Evolutionary conservation across 2,888 invertebrate species (phyloP).

Genomic region (Harpalus rufipes): DNA sequence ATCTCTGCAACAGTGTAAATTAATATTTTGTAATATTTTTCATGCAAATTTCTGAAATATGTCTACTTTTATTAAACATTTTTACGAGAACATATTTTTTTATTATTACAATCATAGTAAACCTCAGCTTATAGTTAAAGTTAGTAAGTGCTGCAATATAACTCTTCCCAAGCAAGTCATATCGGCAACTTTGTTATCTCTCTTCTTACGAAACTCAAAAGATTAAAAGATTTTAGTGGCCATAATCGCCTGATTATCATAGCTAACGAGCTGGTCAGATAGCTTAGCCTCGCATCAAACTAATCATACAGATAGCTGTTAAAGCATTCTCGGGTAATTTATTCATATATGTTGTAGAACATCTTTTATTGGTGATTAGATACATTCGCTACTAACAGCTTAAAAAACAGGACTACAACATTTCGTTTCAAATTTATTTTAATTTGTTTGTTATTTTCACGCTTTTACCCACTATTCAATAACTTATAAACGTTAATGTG

Average conservation of each 20-base stretch:
- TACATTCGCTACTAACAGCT: slow-evolving; percentile 51
- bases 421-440: slow-evolving; percentile 51
- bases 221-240: slow-evolving; percentile 65
- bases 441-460: slow-evolving; percentile 56
- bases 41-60: background rate
- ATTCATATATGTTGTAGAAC: slow-evolving; percentile 65
- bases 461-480: slow-evolving; percentile 29
- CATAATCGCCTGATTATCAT: slow-evolving; percentile 68
- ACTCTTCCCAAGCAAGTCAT: slow-evolving; percentile 58
- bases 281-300: slow-evolving; percentile 41
- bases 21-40: background rate
- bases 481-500: slow-evolving; percentile 43
- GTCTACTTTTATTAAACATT: slow-evolving; percentile 2
- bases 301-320: slow-evolving; percentile 66
- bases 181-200: slow-evolving; percentile 62
- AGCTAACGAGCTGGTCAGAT: slow-evolving; percentile 66
- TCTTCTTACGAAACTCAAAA: slow-evolving; percentile 58
- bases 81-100: slow-evolving; percentile 6
- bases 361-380: slow-evolving; percentile 63
- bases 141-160: slow-evolving; percentile 43
- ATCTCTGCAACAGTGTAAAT: background rate
- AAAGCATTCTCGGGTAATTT: slow-evolving; percentile 59
- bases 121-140: background rate
- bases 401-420: slow-evolving; percentile 8
- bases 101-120: background rate